These are phyloP conservation scores for Bungarus multicinctus DNA, from an alignment of 2,113 vertebrate species.

Conservation along the genomic window DNA sequence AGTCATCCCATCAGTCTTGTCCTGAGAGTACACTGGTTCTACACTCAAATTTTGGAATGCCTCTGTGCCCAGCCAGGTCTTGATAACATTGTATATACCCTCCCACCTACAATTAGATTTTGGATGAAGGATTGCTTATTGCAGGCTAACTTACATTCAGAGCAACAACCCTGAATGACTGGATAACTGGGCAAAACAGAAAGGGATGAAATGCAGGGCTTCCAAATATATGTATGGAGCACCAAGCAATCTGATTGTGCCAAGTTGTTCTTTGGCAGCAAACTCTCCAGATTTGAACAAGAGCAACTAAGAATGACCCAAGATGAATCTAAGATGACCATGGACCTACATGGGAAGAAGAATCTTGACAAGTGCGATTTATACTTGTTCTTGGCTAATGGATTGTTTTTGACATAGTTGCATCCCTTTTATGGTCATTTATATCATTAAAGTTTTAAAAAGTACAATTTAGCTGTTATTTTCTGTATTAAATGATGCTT, in stretches of 20 bases:
- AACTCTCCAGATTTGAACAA: not conserved
- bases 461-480: not conserved
- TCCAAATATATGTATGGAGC: not conserved
- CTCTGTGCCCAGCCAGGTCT: not conserved
- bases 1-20: not conserved
- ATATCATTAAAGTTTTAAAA: not conserved
- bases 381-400: not conserved
- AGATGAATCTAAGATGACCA: not conserved
- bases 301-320: not conserved
- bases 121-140: not conserved
- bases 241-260: not conserved
- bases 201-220: not conserved
- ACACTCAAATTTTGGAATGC: not conserved
- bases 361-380: not conserved
- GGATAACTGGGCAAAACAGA: not conserved
- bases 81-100: not conserved
- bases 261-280: not conserved
- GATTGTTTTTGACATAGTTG: not conserved
- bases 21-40: not conserved
- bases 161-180: not conserved
- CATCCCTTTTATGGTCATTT: not conserved
- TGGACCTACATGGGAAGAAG: not conserved
- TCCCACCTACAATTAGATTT: not conserved
- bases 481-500: not conserved
- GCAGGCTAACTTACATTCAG: not conserved